Evolutionary conservation across 2,888 invertebrate species (phyloP), one percentile per base, ranked within the genome.

Genomic region (Drosophila conformis): DNA sequence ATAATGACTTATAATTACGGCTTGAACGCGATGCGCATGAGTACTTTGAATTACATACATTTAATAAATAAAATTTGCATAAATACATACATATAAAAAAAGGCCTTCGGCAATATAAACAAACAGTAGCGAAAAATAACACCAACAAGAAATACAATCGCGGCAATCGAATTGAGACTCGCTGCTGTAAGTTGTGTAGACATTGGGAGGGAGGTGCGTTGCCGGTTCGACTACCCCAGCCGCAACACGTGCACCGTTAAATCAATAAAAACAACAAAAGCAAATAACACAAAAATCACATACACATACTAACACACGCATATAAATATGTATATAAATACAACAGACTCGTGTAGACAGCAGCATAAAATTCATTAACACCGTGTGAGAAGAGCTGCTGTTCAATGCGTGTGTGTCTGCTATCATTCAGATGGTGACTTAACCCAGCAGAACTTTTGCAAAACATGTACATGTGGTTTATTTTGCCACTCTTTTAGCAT

Each of bases 211-310:
- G 52, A n/a, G 70, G 35, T 11, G 38, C 25, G 61, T 27, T 57
- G 59, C n/a, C 60, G 65, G 76, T 71, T 78, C 76, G 87, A 71
- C 73, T 84, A 69, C 70, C 73, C 29, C 72, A 64, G 69, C 66
- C 67, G 79, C 83, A 84, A 85, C 85, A 85, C 87, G 85, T 85
- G 85, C 85, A 79, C 68, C 85, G 81, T 77, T 82, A 79, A 87
- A 83, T 85, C 74, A 87, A 87, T 81, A 87, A 77, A 73, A 80
- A 77, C 69, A 84, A 76, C 75, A 71, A 71, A 78, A 76, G 72
- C 59, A 80, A 76, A 53, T 68, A 59, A 38, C 58, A 63, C 42
- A 38, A 54, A 48, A 58, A 60, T 52, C 58, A 58, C 40, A 51
- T n/a, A 38, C 53, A 15, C 52, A 56, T 58, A 29, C 48, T 15